These are phyloP conservation scores for Porites rus DNA, from an alignment of 92 coral and sea anemone genomes.

Conservation along the genomic window DNA sequence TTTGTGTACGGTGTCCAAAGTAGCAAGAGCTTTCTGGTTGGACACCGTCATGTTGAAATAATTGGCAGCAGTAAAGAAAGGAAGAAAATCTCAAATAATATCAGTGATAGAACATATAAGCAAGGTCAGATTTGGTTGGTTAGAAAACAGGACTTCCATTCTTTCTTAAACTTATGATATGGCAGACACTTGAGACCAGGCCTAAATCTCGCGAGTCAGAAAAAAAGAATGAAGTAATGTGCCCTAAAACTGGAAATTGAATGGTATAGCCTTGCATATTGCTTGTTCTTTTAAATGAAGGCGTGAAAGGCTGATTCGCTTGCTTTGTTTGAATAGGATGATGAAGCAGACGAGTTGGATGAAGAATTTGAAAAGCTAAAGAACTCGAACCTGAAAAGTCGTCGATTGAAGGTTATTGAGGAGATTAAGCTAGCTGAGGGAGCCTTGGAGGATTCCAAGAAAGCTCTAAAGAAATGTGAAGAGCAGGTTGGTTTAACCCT, in stretches of 20 bases:
- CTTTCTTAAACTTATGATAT: no score
- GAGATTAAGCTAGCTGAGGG: constrained; percentile 84
- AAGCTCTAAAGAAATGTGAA: constrained; percentile 85
- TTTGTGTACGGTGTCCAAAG: no score
- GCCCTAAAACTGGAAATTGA: not conserved
- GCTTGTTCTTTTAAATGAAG: not conserved
- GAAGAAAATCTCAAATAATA: no score
- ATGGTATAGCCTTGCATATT: not conserved
- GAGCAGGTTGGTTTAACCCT: constrained; percentile 70
- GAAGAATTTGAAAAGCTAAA: constrained; percentile 96
- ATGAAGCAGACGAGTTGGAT: constrained; percentile 90
- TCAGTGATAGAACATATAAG: no score
- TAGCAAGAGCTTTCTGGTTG: no score
- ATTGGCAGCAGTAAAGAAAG: no score
- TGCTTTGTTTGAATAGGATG: constrained; percentile 54
- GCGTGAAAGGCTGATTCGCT: not conserved
- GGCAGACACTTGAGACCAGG: no score
- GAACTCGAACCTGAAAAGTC: constrained; percentile 84
- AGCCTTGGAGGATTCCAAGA: constrained; percentile 64
- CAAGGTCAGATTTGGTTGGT: no score
- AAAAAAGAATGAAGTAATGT: no score
- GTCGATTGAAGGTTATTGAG: constrained; percentile 87
- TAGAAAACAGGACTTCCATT: no score
- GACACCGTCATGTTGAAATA: no score
- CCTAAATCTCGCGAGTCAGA: not conserved